phyloP scores from a whole-genome alignment of 2,888 invertebrate species.

The Galerucella pusilla region DNA sequence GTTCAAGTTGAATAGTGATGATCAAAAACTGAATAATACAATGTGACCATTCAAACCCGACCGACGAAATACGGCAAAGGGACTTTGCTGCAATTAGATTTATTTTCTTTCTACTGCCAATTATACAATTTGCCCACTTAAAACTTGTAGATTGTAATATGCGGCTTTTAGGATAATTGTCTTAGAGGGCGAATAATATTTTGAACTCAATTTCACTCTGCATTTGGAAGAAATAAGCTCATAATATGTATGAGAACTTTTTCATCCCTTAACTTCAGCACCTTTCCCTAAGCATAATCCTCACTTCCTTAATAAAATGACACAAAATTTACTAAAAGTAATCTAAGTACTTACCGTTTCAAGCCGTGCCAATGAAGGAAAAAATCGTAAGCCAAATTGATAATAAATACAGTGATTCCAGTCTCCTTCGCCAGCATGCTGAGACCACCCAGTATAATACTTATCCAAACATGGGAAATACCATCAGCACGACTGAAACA shows the following conservation, averaged over 20 bases:
- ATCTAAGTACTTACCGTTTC: slow-evolving; percentile 67
- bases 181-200: background rate
- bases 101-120: background rate
- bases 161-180: background rate
- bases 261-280: too few species aligned
- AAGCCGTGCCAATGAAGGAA: slow-evolving; percentile 78
- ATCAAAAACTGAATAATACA: slow-evolving; percentile 1
- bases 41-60: slow-evolving; percentile 2
- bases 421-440: slow-evolving; percentile 91
- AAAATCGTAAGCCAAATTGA: slow-evolving; percentile 83
- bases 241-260: too few species aligned
- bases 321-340: background rate
- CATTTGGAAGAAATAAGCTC: too few species aligned
- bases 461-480: slow-evolving; percentile 71
- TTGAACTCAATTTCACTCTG: too few species aligned
- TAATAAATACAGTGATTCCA: slow-evolving; percentile 81
- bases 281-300: background rate
- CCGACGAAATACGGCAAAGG: background rate
- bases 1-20: slow-evolving; percentile 7
- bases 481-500: slow-evolving; percentile 62
- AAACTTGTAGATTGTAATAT: background rate
- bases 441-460: slow-evolving; percentile 77
- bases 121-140: background rate
- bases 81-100: background rate
- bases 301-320: background rate